Percentiles rank a stretch among this genome's conserved stretches.
Evolutionary conservation across 2,113 vertebrate species (phyloP).

Genomic region (Zosterops pallidus): DNA sequence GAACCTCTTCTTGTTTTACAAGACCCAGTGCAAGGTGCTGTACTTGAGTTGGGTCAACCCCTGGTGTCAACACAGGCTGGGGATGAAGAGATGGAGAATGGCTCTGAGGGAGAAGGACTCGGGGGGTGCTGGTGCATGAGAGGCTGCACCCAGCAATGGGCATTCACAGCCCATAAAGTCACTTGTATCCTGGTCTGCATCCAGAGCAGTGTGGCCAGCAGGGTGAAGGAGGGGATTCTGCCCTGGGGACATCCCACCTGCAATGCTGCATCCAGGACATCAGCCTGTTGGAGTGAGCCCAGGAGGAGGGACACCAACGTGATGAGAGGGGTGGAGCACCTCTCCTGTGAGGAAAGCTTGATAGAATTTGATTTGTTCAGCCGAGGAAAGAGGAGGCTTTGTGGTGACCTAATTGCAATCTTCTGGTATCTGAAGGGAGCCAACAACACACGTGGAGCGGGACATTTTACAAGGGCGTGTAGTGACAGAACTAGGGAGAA

Average conservation of each 20-base stretch:
- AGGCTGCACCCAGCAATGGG: neutral
- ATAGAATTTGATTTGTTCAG: neutral
- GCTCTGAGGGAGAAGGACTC: neutral
- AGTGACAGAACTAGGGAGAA: neutral
- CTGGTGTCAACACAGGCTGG: neutral
- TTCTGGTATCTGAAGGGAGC: neutral
- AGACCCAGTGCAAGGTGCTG: neutral
- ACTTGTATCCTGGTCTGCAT: neutral
- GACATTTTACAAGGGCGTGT: neutral
- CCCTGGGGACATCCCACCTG: neutral
- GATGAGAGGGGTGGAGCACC: neutral
- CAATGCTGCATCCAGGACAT: neutral
- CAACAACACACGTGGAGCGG: neutral
- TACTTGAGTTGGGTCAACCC: accelerated
- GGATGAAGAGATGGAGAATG: neutral
- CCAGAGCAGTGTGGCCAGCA: neutral
- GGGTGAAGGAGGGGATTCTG: neutral
- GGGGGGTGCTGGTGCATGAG: neutral
- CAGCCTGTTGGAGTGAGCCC: neutral
- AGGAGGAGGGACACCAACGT: neutral
- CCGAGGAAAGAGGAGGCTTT: neutral
- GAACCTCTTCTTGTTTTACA: neutral
- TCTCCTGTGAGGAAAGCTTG: neutral
- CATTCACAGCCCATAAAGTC: neutral
- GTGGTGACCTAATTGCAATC: neutral